Evolutionary conservation across 2,113 vertebrate species (phyloP), one percentile per base, ranked within the genome.

Genomic region (Harpagus bidentatus): DNA sequence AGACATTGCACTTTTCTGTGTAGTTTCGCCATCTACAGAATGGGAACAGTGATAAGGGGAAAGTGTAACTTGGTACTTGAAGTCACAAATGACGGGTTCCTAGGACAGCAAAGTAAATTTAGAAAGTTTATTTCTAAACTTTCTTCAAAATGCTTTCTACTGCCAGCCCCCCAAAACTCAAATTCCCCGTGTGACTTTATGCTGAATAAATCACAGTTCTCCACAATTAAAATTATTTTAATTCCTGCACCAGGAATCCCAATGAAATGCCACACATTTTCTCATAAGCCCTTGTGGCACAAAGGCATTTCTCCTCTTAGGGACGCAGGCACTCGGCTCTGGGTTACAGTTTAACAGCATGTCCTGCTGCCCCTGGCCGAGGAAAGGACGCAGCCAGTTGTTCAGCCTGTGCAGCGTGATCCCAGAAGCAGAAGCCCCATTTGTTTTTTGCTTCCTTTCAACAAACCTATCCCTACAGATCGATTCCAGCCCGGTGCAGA

Each of bases 401-500:
- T 81, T 95, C 29, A 1, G 61, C 81, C 69, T 77, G 67, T 62
- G 66, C 82, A 73, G 66, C 10, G 56, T 20, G 52, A 95, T 69
- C 65, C 67, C 90, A 90, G 78, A 70, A 91, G 78, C 78, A 95
- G 82, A 83, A 93, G 59, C 38, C 71, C 31, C 43, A 10, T 87
- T 93, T 89, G 66, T 13, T 95, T 91, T 89, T 71, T 65, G 52
- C 42, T 90, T 93, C 71, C 82, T 88, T 92, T 90, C 72, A 66
- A 63, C n/a, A 88, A 82, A 67, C 53, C 42, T 26, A n/a, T 86
- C 94, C 93, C 92, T 90, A 32, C 16, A 91, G 90, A 91, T 86
- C 2, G 0, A 93, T 82, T 90, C 88, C 88, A 93, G 80, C 88
- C 52, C 2, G 3, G 61, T 8, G 6, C 91, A 85, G 70, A 78